Base-by-base conservation (phyloP, 1,140 invertebrate genomes). In the Platyscapa corneri region DNA sequence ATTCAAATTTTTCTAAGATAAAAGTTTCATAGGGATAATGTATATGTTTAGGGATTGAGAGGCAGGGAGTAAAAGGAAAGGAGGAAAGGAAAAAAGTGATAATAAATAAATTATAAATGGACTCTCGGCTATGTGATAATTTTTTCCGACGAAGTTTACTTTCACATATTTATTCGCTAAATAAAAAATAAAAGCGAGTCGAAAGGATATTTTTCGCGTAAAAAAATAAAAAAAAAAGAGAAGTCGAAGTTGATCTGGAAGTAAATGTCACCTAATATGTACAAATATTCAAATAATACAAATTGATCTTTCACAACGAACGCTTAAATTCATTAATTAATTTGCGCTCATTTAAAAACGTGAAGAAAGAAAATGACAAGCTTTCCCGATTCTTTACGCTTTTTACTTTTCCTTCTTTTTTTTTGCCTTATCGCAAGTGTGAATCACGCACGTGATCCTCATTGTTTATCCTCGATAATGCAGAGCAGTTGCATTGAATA, bases 201-300 rank as follows among this genome's bases (percentile, higher is more conserved):
- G 34, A 78, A 77, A 77, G 37, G 32, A 34, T 60, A 42, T 39
- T 76, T 53, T 77, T 86, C 74, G 80, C 74, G 30, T 49, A 46
- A 74, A 82, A 75, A 77, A 83, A 82, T 60, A 86, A 34, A 77
- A 20, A 32, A 53, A 86, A 49, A 65, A 76, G 53, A 80, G 83
- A 80, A 65, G 30, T 86, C 64, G 23, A 53, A 65, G 23, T 79
- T 79, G 10, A 75, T 83, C 34, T 79, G 76, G 75, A 83, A 83
- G 81, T 82, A 85, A 81, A 86, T 78, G 60, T 86, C 76, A 83
- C 81, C 85, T 86, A 86, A 79, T 86, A 86, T 86, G 76, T 86
- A 86, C 85, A 86, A 86, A 80, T 83, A 86, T 86, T 86, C 85
- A 86, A 86, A 83, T 86, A 86, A 86, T 86, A 86, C 80, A 86